Evolutionary conservation across 1,140 invertebrate genomes (phyloP).

Genomic region (Anoplophora glabripennis): DNA sequence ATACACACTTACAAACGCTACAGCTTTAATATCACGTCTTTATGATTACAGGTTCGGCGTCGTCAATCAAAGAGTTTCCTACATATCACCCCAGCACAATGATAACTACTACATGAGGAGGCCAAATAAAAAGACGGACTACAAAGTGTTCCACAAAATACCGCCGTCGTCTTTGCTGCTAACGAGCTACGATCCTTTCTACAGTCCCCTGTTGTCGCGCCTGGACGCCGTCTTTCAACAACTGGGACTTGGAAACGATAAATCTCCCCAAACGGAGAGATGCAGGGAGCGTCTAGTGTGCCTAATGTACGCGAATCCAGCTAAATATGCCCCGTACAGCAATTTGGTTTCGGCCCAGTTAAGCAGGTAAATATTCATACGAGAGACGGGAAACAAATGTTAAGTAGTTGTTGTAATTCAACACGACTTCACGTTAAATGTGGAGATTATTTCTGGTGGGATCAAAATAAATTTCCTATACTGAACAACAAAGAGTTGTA

Average conservation of each 20-base stretch:
- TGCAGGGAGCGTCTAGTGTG: conserved; percentile 81
- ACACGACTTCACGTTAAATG: too few relatives aligned
- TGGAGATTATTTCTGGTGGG: too few relatives aligned
- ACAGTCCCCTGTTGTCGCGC: conserved; percentile 75
- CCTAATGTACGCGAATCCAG: conserved; percentile 80
- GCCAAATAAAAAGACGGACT: conserved; percentile 47
- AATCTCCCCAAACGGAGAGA: conserved; percentile 58
- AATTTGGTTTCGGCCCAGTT: conserved; percentile 84
- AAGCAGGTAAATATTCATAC: conserved; percentile 65
- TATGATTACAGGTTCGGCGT: conserved; percentile 53
- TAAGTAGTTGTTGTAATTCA: background rate
- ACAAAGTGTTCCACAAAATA: conserved; percentile 76
- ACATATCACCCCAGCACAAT: conserved; percentile 48
- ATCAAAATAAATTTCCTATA: too few relatives aligned
- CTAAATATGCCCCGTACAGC: conserved; percentile 80
- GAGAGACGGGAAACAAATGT: background rate
- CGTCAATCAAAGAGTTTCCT: conserved; percentile 49
- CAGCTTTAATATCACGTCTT: conserved; percentile 6
- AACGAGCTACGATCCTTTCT: conserved; percentile 84
- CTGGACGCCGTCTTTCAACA: conserved; percentile 79
- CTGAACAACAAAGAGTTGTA: too few relatives aligned
- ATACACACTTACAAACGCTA: too few relatives aligned
- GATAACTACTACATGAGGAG: conserved; percentile 55
- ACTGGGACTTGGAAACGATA: conserved; percentile 57
- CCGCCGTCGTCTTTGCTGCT: conserved; percentile 75